phyloP scores from a whole-genome alignment of 2,797 vertebrate genomes.

The Threskiornis aethiopicus region DNA sequence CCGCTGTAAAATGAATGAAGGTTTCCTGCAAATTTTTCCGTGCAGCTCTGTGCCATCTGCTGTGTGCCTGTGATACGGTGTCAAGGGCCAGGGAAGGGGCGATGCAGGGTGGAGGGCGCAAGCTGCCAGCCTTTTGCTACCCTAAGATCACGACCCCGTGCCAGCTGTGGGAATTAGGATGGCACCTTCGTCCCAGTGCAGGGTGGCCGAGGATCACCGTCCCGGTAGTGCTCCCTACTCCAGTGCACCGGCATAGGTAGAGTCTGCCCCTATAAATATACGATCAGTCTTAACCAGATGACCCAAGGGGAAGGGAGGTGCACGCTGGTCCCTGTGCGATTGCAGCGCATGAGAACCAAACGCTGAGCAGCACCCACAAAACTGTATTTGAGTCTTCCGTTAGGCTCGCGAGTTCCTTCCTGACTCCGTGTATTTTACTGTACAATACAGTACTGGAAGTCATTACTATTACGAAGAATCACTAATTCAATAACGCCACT shows the following conservation, averaged over 20 bases:
- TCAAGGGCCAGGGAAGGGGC: background rate
- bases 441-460: background rate
- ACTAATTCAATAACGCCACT: conserved; percentile 10
- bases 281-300: rapidly evolving
- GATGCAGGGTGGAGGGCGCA: background rate
- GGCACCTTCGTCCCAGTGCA: rapidly evolving
- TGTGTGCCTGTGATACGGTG: background rate
- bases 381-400: background rate
- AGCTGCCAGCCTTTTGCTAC: background rate
- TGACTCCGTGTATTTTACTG: background rate
- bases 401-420: background rate
- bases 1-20: background rate
- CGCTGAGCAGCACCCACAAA: background rate
- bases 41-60: background rate
- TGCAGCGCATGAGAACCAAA: background rate
- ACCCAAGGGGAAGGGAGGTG: background rate
- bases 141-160: rapidly evolving
- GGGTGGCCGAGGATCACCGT: background rate
- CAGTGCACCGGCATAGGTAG: rapidly evolving
- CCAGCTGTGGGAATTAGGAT: background rate
- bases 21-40: background rate
- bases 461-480: conserved; percentile 10
- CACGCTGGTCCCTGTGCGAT: rapidly evolving
- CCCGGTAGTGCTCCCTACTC: background rate
- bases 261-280: background rate